Evolutionary conservation across 2,797 vertebrate species (phyloP), one percentile per base, ranked within the genome.

Genomic region (Anolis apletophallus): DNA sequence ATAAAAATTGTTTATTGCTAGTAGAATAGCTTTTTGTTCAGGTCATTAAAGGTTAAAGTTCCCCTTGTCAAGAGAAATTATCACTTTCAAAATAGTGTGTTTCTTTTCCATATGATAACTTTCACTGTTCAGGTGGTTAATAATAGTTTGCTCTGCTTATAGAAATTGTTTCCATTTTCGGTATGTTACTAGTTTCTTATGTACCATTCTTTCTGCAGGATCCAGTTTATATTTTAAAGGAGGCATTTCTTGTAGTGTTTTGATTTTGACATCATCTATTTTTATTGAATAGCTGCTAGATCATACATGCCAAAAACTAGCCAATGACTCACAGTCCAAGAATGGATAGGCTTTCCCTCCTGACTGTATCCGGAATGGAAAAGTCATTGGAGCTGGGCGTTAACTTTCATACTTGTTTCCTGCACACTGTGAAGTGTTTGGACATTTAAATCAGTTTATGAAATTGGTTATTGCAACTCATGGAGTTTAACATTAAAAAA

Each of bases 381-480:
- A 0, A 12, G 54, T 23, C 0, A 2, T 26, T 83, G 59, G 36
- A 67, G 9, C 12, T 80, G 57, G 36, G 17, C n/a, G 83, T 69
- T 26, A 46, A 0, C 40, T 85, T 71, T 55, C 54, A n/a, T n/a
- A 0, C 26, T 81, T 80, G 34, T 57, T 57, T 75, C 55, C 69
- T 57, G 2, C 14, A 19, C 14, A 40, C 73, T 77, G 29, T 11
- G 13, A 36, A 81, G 17, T 57, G 17, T 36, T 50, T 50, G 57
- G 59, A 21, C n/a, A 64, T 6, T 2, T 2, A 2, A 64, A 23
- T 68, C 54, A 11, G 3, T 8, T 8, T 0, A 0, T 19, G 1
- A 0, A 14, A 79, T 29, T 64, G 0, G 0, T 17, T 32, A 5
- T 52, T 69, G 0, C 9, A 19, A 78, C 40, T 11, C 54, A 2